A percentile compares a stretch with the other conserved stretches of the same genome.
Evolutionary conservation across 2,888 invertebrate species (phyloP).

Genomic region (Sarcophaga variegata): DNA sequence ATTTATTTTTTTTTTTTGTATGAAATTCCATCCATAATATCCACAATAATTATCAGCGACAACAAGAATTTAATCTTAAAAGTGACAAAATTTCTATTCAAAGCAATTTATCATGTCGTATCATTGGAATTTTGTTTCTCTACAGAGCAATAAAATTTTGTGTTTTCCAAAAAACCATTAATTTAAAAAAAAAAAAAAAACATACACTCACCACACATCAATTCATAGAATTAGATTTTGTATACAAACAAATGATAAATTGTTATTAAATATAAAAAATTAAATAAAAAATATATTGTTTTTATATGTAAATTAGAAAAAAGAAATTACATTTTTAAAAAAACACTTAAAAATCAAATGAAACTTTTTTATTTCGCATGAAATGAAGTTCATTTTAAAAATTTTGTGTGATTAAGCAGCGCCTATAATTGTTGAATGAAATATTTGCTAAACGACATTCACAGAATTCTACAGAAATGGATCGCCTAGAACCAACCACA

Average conservation of each 20-base stretch:
- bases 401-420: background rate
- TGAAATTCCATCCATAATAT: background rate
- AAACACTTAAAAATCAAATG: background rate
- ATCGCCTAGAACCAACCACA: background rate
- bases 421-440: background rate
- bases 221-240: constrained; percentile 11
- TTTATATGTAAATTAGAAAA: constrained; percentile 5
- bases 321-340: background rate
- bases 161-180: background rate
- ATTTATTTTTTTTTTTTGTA: background rate
- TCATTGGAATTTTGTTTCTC: background rate
- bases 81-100: constrained; percentile 30
- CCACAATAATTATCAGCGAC: background rate
- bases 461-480: constrained; percentile 16
- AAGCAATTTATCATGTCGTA: constrained; percentile 25
- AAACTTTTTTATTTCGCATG: background rate
- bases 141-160: background rate
- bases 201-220: background rate
- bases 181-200: background rate
- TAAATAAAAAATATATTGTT: constrained; percentile 6
- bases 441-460: constrained; percentile 27
- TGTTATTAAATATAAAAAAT: background rate
- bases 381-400: background rate
- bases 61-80: constrained; percentile 38
- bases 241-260: no score